Conservation (phyloP, 2,113 vertebrate genomes). For the Bettongia penicillata region DNA sequence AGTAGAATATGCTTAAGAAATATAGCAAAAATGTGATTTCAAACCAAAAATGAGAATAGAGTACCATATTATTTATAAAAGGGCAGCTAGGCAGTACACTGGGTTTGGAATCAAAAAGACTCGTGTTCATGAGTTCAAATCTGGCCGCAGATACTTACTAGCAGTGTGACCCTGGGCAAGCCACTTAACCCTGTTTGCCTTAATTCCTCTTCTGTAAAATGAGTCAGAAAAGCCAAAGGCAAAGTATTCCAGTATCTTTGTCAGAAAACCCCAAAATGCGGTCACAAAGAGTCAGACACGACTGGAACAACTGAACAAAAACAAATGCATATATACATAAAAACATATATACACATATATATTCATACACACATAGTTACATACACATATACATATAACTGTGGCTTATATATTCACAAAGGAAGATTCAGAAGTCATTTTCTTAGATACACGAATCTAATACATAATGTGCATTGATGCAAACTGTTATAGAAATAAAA, state of each 20-base stretch:
- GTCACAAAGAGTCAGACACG: neutral
- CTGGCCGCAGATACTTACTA: no score
- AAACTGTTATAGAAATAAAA: neutral
- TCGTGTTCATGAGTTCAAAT: no score
- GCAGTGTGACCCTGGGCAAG: no score
- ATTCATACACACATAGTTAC: no score
- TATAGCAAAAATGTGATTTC: neutral
- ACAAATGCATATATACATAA: no score
- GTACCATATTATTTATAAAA: neutral
- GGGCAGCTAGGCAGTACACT: no score
- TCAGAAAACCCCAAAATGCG: neutral
- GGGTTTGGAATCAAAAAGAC: no score
- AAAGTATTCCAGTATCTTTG: neutral
- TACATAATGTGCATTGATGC: neutral
- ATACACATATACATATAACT: neutral
- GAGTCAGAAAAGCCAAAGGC: neutral
- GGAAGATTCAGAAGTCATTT: neutral
- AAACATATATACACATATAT: neutral
- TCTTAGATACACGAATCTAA: neutral
- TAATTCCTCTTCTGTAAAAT: no score
- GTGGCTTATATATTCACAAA: neutral
- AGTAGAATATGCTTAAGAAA: conserved; percentile 34
- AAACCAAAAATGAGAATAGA: neutral
- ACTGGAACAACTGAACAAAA: neutral
- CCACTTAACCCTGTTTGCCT: no score